phyloP scores from a whole-genome alignment of 2,113 vertebrate genomes.

The Crocuta crocuta region DNA sequence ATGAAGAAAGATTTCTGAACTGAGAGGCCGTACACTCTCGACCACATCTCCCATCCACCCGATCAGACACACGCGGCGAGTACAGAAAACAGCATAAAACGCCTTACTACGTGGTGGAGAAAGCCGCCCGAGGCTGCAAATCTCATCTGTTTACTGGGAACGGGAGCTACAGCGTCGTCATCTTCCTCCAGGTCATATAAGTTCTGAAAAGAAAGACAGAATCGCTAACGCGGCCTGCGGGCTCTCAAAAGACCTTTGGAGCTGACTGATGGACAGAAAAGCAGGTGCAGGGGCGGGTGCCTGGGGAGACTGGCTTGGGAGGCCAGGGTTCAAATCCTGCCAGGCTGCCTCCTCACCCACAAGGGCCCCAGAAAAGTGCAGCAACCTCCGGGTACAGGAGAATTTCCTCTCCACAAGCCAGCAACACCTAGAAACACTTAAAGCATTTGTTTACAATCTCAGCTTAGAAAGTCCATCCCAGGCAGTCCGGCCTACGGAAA shows the following conservation, averaged over 20 bases:
- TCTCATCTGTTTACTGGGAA: slow-evolving; percentile 94
- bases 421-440: background rate
- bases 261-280: background rate
- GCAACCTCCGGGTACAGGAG: background rate
- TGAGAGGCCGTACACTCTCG: background rate
- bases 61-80: background rate
- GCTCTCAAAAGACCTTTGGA: background rate
- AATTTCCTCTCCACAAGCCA: background rate
- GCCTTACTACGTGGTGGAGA: slow-evolving; percentile 89
- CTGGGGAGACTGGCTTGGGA: background rate
- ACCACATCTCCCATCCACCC: background rate
- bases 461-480: background rate
- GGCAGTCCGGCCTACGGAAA: background rate
- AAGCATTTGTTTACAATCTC: background rate
- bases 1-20: background rate
- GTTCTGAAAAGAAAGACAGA: slow-evolving; percentile 76
- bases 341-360: background rate
- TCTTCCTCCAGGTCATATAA: slow-evolving; percentile 88
- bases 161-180: slow-evolving; percentile 83
- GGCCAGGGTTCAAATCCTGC: background rate
- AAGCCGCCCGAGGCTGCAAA: slow-evolving; percentile 89
- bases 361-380: background rate
- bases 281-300: accelerated
- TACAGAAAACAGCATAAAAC: background rate
- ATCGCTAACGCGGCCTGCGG: background rate